Conservation (phyloP, 1,140 invertebrate species). For the Tetranychus cinnabarinus region DNA sequence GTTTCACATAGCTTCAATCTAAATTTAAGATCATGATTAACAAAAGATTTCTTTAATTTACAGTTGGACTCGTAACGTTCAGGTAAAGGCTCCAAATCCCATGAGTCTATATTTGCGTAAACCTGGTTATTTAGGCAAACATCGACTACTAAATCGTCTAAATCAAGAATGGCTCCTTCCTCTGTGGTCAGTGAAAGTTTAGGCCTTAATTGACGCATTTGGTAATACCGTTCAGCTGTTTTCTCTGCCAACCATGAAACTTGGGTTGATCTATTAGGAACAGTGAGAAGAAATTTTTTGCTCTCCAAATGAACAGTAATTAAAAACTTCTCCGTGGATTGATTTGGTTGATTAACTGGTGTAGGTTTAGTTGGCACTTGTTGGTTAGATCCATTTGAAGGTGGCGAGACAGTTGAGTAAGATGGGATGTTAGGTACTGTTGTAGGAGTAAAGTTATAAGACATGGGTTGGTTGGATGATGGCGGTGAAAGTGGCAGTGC, state of each 20-base stretch:
- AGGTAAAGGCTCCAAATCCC: conserved; percentile 20
- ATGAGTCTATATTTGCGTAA: conserved; percentile 17
- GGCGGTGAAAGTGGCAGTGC: not conserved
- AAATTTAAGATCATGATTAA: not conserved
- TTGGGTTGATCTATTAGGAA: conserved; percentile 26
- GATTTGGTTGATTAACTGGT: too few species aligned
- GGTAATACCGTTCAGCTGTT: conserved; percentile 39
- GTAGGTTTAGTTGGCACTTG: too few species aligned
- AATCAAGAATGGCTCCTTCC: conserved; percentile 21
- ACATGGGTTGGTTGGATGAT: not conserved
- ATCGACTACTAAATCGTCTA: conserved; percentile 19
- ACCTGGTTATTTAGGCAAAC: conserved; percentile 20
- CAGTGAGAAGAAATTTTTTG: conserved; percentile 28
- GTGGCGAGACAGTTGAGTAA: too few species aligned
- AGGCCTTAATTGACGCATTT: conserved; percentile 20
- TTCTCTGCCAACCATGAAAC: conserved; percentile 42
- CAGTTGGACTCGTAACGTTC: conserved; percentile 15
- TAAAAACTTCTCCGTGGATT: not conserved
- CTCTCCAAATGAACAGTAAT: not conserved
- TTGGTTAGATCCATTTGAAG: too few species aligned
- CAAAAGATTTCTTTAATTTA: not conserved
- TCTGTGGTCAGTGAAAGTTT: conserved; percentile 19
- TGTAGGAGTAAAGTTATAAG: too few species aligned
- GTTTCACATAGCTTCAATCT: not conserved
- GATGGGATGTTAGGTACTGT: too few species aligned